Evolutionary conservation across 2,888 invertebrate genomes (phyloP), one percentile per base, ranked within the genome.

Genomic region (Eupithecia tripunctaria): DNA sequence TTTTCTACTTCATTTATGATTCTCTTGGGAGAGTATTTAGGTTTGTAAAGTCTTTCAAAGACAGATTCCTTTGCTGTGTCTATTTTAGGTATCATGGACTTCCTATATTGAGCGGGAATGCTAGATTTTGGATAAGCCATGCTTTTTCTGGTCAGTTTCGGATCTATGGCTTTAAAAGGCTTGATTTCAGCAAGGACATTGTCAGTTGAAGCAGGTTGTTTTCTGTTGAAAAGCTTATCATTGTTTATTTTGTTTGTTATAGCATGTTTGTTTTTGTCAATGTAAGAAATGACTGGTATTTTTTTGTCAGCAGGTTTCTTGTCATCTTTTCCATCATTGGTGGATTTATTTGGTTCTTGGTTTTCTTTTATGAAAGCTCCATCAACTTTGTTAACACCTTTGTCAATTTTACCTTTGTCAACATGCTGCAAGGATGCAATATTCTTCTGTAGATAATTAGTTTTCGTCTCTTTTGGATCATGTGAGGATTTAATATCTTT

Each of bases 11-110:
- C 82, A 21, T 83, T 81, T 0, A 81, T 3, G 2, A 76, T 71
- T 43, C 80, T 80, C 27, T 84, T 88, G 10, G 79, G 74, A 0
- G 80, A 75, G 0, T 72, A 29, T 82, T 91, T 94, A 0, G 92
- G 91, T 76, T 93, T 91, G 72, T 92, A 93, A 0, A 93, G 78
- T 36, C 94, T 81, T 25, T 94, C 93, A 65, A 94, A 94, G 0
- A 93, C 93, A 0, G 92, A 89, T 78, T 89, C 85, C 25, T 82
- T 78, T 27, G 76, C 71, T 69, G 82, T 80, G 15, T 80, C 68
- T 4, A 82, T 74, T 56, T 79, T 81, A 0, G 82, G 81, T 5
- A 86, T 67, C 76, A 87, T 86, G 14, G 87, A 89, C 68, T 86
- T 84, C 14, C 84, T 76, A 32, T 71, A 43, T 5, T 32, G 66